Conservation (phyloP, 2,888 invertebrate species). For the Pomacea canaliculata region DNA sequence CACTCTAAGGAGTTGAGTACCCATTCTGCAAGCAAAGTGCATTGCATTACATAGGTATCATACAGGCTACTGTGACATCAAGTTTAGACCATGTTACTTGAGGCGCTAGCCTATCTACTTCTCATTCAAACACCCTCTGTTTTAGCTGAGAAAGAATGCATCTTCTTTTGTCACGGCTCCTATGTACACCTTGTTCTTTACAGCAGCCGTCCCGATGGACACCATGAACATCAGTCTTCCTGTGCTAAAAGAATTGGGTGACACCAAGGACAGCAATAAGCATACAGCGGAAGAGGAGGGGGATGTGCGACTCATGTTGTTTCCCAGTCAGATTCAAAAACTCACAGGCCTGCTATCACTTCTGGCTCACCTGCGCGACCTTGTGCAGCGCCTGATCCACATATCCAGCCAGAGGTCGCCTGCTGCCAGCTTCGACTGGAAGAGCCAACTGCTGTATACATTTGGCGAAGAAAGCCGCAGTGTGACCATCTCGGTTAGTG, state of each 20-base stretch:
- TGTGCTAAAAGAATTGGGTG: conserved; percentile 29
- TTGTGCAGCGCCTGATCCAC: conserved; percentile 46
- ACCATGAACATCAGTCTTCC: conserved; percentile 58
- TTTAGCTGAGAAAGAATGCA: too few relatives aligned
- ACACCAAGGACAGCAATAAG: conserved; percentile 12
- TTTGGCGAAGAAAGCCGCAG: conserved; percentile 46
- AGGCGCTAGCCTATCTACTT: too few relatives aligned
- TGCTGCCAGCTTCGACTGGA: conserved; percentile 59
- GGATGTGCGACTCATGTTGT: conserved; percentile 56
- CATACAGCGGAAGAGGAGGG: conserved; percentile 34
- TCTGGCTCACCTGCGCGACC: conserved; percentile 58
- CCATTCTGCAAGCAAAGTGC: neutral
- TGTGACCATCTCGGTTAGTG: conserved; percentile 54
- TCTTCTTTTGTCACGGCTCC: too few relatives aligned
- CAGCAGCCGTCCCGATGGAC: conserved; percentile 48
- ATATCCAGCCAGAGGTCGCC: conserved; percentile 38
- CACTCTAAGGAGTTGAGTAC: neutral
- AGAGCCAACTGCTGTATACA: conserved; percentile 54
- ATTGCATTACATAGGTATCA: too few relatives aligned
- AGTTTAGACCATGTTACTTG: too few relatives aligned
- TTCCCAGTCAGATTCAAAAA: conserved; percentile 66
- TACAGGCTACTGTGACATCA: too few relatives aligned
- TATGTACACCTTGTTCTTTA: too few relatives aligned
- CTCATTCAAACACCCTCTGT: too few relatives aligned
- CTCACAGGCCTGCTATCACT: conserved; percentile 57